phyloP scores from a whole-genome alignment of 53 echinoderm and acorn worm genomes.

The Patiria pectinifera region DNA sequence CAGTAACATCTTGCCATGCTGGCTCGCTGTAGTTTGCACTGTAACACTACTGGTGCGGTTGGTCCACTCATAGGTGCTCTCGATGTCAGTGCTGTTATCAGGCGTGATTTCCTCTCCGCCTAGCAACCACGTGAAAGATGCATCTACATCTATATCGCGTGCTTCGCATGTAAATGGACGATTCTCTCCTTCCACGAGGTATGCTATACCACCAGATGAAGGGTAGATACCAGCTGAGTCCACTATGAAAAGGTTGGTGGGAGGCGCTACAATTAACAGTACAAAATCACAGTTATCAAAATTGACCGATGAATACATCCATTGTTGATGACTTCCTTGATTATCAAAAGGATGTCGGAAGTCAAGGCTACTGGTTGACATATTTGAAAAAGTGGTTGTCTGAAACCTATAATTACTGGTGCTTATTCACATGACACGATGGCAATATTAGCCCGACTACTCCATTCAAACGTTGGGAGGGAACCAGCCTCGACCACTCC shows the following conservation, averaged over 20 bases:
- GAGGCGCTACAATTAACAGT: not conserved
- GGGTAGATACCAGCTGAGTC: not conserved
- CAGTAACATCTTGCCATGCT: not conserved
- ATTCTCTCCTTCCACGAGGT: not conserved
- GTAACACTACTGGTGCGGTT: not conserved
- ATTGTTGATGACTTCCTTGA: too few species aligned
- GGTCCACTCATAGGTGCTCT: not conserved
- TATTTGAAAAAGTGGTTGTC: too few species aligned
- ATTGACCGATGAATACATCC: too few species aligned
- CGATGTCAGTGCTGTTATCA: not conserved
- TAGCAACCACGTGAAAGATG: slow-evolving; percentile 17
- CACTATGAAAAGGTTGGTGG: not conserved
- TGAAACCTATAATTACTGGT: too few species aligned
- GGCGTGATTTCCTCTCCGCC: not conserved
- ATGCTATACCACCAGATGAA: not conserved
- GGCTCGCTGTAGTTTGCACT: not conserved
- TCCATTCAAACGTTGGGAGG: too few species aligned
- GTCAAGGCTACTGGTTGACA: too few species aligned
- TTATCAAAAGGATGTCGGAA: too few species aligned
- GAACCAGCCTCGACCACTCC: too few species aligned
- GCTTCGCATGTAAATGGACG: not conserved
- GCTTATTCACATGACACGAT: too few species aligned
- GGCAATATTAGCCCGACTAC: too few species aligned
- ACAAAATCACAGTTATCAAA: not conserved
- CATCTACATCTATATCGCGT: not conserved